A percentile compares a stretch with the other conserved stretches of the same genome.
phyloP scores from a whole-genome alignment of 2,113 vertebrate genomes.

The cattle (Bos taurus) region ARS-UCD2.0 NC_037334.1:3528001-3528500 shows the following conservation, averaged over 20 bases:
- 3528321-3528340: neutral
- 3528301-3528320: neutral
- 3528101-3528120: neutral
- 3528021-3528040: neutral
- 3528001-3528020: neutral
- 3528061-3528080: neutral
- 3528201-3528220: neutral
- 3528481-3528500: neutral
- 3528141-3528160: neutral
- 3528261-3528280: neutral
- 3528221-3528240: neutral
- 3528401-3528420: neutral
- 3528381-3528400: neutral
- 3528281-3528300: neutral
- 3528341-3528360: neutral
- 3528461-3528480: neutral
- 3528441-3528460: neutral
- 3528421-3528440: neutral
- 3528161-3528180: neutral
- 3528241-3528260: neutral
- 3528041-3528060: neutral
- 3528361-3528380: neutral
- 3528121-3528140: neutral
- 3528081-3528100: neutral
- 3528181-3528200: neutral